Evolutionary conservation across 2,888 invertebrate species (phyloP).

Genomic region (Pristionchus maxplancki): DNA sequence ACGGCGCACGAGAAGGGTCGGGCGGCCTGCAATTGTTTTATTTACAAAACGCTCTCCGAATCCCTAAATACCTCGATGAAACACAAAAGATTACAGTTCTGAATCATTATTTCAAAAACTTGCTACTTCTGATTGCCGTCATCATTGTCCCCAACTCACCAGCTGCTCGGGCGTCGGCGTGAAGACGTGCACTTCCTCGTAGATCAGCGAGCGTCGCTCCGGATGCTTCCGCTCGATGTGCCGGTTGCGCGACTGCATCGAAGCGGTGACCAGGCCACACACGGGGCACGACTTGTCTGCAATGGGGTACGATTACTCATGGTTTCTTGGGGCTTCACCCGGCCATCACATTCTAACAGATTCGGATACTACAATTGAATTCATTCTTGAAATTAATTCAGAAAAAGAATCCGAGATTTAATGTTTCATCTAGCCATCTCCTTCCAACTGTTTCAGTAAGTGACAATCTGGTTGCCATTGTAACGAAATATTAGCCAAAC

Average conservation of each 20-base stretch:
- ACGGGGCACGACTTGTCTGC: conserved; percentile 49
- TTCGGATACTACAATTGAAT: neutral
- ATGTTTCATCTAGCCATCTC: too few species aligned
- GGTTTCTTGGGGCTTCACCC: neutral
- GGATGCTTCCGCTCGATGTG: conserved; percentile 33
- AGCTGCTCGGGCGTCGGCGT: neutral
- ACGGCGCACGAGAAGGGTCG: conserved; percentile 22
- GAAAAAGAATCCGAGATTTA: neutral
- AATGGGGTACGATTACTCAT: neutral
- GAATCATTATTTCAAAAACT: too few species aligned
- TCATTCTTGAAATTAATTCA: neutral
- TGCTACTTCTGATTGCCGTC: too few species aligned
- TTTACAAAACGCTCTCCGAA: neutral
- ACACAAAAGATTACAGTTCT: neutral
- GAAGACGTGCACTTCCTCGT: neutral
- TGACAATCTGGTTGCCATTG: too few species aligned
- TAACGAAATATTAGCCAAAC: too few species aligned
- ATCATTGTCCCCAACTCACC: too few species aligned
- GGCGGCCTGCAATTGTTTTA: conserved; percentile 23
- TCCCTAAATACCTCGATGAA: neutral
- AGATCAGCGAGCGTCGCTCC: neutral
- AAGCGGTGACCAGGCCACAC: conserved; percentile 11
- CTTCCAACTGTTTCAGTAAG: too few species aligned
- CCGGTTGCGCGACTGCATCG: conserved; percentile 36
- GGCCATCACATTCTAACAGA: neutral